Percentiles rank a stretch among this genome's conserved stretches.
Evolutionary conservation across 2,113 vertebrate species (phyloP).

Genomic region (Paracyprichromis sp.): DNA sequence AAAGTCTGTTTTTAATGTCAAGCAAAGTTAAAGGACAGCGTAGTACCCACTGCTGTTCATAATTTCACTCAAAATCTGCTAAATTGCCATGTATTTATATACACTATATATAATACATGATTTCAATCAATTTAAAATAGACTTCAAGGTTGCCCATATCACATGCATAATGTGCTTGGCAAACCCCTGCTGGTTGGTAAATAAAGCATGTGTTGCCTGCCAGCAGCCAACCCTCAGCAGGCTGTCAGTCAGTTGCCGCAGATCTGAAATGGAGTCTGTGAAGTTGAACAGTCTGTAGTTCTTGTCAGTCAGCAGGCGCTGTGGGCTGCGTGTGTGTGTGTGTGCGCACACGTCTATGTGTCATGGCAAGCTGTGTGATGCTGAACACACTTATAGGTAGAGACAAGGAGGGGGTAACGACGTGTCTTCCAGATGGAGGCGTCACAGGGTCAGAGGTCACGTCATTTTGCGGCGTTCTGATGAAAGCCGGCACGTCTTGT

Average conservation of each 20-base stretch:
- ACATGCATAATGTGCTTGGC: background rate
- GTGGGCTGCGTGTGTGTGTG: constrained; percentile 1
- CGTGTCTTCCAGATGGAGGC: constrained; percentile 44
- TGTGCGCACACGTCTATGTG: background rate
- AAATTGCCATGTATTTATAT: background rate
- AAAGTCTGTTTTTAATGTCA: background rate
- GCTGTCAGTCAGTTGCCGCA: constrained; percentile 56
- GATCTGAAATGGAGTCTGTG: constrained; percentile 41
- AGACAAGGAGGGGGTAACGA: constrained; percentile 15
- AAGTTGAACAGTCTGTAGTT: constrained; percentile 45
- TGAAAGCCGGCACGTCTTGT: constrained; percentile 37
- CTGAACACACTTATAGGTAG: background rate
- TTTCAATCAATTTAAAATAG: background rate
- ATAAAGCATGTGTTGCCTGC: constrained; percentile 53
- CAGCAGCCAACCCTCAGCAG: constrained; percentile 25
- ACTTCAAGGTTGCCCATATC: constrained; percentile 7
- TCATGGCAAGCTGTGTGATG: constrained; percentile 1
- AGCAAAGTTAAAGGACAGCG: background rate
- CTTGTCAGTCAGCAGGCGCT: constrained; percentile 54
- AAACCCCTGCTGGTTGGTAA: constrained; percentile 49
- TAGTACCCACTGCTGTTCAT: background rate
- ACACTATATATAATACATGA: background rate
- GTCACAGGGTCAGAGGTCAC: constrained; percentile 55
- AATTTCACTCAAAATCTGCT: background rate
- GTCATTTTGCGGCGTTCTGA: constrained; percentile 51